Conservation (phyloP, 2,888 invertebrate genomes). For the Acanthosepion lycidas region DNA sequence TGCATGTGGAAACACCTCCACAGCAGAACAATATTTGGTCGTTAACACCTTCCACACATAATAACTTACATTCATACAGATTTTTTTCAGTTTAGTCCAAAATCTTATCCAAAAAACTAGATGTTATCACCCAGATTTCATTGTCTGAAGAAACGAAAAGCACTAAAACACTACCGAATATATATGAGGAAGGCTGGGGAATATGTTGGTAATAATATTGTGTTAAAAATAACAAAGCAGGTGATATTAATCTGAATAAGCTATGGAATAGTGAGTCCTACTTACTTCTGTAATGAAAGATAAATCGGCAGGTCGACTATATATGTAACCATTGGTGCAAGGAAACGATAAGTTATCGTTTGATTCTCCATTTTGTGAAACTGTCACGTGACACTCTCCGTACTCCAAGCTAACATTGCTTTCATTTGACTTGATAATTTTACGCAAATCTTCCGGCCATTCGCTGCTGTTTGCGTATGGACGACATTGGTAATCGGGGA, state of each 20-base stretch:
- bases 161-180: too few species aligned
- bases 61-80: too few species aligned
- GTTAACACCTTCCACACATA: too few species aligned
- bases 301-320: not conserved
- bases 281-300: not conserved
- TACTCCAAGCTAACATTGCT: slow-evolving; percentile 15
- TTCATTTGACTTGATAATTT: not conserved
- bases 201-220: too few species aligned
- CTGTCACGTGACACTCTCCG: not conserved
- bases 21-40: too few species aligned
- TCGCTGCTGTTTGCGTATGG: not conserved
- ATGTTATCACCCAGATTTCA: too few species aligned
- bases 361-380: not conserved
- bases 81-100: too few species aligned
- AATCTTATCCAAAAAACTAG: too few species aligned
- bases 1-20: too few species aligned
- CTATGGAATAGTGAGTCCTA: not conserved
- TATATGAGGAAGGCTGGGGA: too few species aligned
- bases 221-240: not conserved
- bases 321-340: not conserved
- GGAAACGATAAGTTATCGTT: not conserved
- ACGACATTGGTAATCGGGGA: not conserved
- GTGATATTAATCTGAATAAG: not conserved
- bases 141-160: too few species aligned
- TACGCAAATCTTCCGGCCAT: not conserved